Evolutionary conservation across 2,888 invertebrate genomes (phyloP).

Genomic region (Miltochrista miniata): DNA sequence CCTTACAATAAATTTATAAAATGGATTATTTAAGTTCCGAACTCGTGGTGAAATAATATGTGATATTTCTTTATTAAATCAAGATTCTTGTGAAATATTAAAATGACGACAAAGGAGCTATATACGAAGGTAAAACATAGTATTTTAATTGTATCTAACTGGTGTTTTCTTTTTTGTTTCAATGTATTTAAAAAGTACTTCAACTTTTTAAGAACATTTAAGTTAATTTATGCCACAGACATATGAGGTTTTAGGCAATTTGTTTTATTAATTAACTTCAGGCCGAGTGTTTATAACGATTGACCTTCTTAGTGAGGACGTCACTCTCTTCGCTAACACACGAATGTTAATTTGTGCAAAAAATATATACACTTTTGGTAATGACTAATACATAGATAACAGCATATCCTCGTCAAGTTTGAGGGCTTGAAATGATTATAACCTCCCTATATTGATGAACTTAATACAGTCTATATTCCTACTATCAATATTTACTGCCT

Average conservation of each 20-base stretch:
- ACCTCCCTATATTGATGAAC: not conserved
- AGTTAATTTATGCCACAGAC: not conserved
- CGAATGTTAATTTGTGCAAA: conserved; percentile 23
- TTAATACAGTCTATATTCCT: not conserved
- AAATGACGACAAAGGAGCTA: conserved; percentile 81
- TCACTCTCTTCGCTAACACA: conserved; percentile 20
- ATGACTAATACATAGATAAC: conserved; percentile 3
- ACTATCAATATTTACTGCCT: too few relatives aligned
- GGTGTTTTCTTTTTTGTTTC: too few relatives aligned
- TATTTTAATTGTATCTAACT: conserved; percentile 25
- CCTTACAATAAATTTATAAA: conserved; percentile 61
- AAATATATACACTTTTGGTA: conserved; percentile 3
- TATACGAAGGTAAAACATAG: conserved; percentile 74
- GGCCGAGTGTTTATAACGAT: conserved; percentile 25
- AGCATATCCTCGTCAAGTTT: not conserved
- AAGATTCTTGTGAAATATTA: conserved; percentile 38
- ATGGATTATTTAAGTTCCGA: conserved; percentile 64
- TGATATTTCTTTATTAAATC: conserved; percentile 33
- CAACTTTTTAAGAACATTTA: conserved; percentile 7
- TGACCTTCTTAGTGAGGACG: conserved; percentile 34
- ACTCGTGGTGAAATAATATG: conserved; percentile 70
- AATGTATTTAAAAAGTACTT: conserved; percentile 6
- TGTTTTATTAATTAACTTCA: conserved; percentile 1
- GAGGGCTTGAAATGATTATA: not conserved
- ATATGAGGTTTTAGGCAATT: not conserved